These are phyloP conservation scores for Aegotheles bennettii DNA, from an alignment of 2,113 vertebrate species.

Conservation along the genomic window DNA sequence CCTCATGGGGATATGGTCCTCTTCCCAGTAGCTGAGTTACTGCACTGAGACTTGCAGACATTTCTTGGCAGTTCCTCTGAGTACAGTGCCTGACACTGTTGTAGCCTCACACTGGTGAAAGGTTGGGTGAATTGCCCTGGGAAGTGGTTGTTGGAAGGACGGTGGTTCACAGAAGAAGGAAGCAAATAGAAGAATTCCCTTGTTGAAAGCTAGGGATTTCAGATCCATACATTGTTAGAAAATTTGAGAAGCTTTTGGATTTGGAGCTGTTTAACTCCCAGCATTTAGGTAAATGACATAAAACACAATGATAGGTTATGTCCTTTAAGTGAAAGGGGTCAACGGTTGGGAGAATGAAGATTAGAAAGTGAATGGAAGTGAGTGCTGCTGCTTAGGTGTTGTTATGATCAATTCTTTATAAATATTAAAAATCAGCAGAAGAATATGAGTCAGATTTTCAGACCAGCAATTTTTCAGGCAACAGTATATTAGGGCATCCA, in stretches of 20 bases:
- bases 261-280: not conserved
- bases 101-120: not conserved
- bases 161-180: not conserved
- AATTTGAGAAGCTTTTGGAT: not conserved
- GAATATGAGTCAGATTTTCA: not conserved
- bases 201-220: not conserved
- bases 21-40: not conserved
- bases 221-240: not conserved
- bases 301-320: not conserved
- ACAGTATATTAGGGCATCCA: not conserved
- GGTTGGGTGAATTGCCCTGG: not conserved
- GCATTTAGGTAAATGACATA: not conserved
- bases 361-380: not conserved
- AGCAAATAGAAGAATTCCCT: not conserved
- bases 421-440: not conserved
- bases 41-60: fast-evolving
- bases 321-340: not conserved
- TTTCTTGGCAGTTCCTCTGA: fast-evolving
- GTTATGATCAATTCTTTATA: not conserved
- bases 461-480: not conserved
- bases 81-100: fast-evolving
- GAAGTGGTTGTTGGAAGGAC: not conserved
- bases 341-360: not conserved
- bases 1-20: not conserved
- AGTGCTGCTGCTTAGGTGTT: not conserved